Conservation (phyloP, 2,888 invertebrate genomes). For the Cerceris ruficornis region DNA sequence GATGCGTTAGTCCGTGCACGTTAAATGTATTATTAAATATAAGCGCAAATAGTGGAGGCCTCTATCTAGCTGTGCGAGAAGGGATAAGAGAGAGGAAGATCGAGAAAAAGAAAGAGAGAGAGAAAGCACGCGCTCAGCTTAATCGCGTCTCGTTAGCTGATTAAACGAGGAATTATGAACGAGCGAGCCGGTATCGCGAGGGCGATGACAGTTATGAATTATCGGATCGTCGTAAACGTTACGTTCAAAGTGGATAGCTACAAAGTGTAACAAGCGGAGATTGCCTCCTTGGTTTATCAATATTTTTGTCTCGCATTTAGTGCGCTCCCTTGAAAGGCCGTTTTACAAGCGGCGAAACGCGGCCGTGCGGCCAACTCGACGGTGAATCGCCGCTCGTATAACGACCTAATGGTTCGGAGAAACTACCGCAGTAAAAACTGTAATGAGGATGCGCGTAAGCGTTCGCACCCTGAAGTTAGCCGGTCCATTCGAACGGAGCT, state of each 20-base stretch:
- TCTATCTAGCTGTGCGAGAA: not conserved
- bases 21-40: constrained; percentile 38
- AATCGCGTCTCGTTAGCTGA: constrained; percentile 40
- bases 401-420: constrained; percentile 59
- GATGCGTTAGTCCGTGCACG: not conserved
- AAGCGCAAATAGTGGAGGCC: constrained; percentile 14
- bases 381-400: constrained; percentile 27
- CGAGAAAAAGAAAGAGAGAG: too few relatives aligned
- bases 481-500: constrained; percentile 30
- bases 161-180: constrained; percentile 45
- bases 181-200: constrained; percentile 8
- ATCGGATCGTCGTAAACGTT: constrained; percentile 43
- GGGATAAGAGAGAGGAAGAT: too few relatives aligned
- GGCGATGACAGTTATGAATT: constrained; percentile 35
- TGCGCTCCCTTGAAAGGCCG: constrained; percentile 17
- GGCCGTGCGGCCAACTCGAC: not conserved
- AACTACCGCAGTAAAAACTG: constrained; percentile 56
- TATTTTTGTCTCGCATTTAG: constrained; percentile 41
- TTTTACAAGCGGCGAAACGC: constrained; percentile 32
- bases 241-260: constrained; percentile 3
- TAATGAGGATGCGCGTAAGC: constrained; percentile 58
- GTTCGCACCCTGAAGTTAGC: constrained; percentile 59
- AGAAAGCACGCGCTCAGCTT: not conserved
- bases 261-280: constrained; percentile 34
- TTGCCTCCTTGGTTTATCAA: constrained; percentile 42